Evolutionary conservation across 2,113 vertebrate genomes (phyloP).

Genomic region (Eidolon helvum): DNA sequence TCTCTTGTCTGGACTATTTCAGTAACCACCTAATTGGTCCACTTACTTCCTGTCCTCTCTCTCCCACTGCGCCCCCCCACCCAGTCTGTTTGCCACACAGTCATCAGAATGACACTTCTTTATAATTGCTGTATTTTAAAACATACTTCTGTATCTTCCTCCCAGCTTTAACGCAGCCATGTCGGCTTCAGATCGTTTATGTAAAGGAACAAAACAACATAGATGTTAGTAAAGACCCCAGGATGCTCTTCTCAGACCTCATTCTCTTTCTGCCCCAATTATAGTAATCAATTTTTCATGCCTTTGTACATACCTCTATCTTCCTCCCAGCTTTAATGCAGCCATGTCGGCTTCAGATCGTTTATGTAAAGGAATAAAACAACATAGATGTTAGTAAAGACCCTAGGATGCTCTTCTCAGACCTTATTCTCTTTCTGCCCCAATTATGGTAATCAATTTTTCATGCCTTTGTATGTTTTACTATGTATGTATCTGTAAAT

Average conservation of each 20-base stretch:
- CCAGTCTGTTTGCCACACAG: neutral
- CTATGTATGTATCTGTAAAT: neutral
- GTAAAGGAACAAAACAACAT: neutral
- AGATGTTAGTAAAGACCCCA: neutral
- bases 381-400: neutral
- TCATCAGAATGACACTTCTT: neutral
- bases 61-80: neutral
- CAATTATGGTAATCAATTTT: neutral
- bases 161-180: neutral
- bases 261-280: neutral
- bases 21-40: neutral
- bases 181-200: neutral
- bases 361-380: neutral
- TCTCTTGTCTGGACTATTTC: neutral
- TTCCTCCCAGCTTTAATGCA: neutral
- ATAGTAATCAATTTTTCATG: neutral
- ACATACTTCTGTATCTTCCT: neutral
- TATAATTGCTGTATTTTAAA: neutral
- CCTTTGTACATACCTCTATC: neutral
- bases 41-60: accelerated
- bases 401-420: neutral
- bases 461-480: neutral
- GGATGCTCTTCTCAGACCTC: neutral
- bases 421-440: neutral
- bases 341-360: neutral